phyloP scores from a whole-genome alignment of 2,797 vertebrate species.

The Catostomus latipinnis region DNA sequence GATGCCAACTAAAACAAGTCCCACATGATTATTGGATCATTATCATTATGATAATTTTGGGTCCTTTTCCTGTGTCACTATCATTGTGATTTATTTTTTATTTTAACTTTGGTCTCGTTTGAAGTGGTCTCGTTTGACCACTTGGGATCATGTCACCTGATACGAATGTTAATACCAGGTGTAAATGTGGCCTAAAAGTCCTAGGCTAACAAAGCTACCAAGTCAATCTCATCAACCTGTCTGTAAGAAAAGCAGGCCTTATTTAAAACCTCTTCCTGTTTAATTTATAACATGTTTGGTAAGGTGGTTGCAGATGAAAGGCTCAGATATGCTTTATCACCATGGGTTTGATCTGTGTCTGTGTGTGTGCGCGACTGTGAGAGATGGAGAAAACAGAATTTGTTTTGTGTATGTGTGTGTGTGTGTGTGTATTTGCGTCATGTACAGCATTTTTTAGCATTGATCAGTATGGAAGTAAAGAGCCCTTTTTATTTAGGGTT shows the following conservation, averaged over 20 bases:
- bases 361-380: conserved; percentile 8
- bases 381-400: conserved; percentile 15
- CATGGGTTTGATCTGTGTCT: not conserved
- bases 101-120: not conserved
- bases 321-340: conserved; percentile 11
- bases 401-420: not conserved
- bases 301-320: conserved; percentile 33
- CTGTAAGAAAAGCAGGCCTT: conserved; percentile 10
- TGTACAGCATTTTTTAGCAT: no score
- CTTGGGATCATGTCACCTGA: not conserved
- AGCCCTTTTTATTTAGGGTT: no score
- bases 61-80: no score
- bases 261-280: conserved; percentile 40
- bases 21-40: not conserved
- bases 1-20: not conserved
- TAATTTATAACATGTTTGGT: conserved; percentile 45
- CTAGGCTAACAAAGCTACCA: conserved; percentile 1
- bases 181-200: conserved; percentile 19
- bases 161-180: conserved; percentile 23
- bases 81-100: no score
- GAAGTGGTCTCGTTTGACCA: not conserved
- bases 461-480: no score
- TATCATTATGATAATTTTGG: not conserved
- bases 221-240: not conserved
- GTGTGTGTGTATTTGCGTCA: not conserved